Percentiles rank a stretch among this genome's conserved stretches.
Evolutionary conservation across 2,888 invertebrate genomes (phyloP).

Genomic region (Entomobrya multifasciata): DNA sequence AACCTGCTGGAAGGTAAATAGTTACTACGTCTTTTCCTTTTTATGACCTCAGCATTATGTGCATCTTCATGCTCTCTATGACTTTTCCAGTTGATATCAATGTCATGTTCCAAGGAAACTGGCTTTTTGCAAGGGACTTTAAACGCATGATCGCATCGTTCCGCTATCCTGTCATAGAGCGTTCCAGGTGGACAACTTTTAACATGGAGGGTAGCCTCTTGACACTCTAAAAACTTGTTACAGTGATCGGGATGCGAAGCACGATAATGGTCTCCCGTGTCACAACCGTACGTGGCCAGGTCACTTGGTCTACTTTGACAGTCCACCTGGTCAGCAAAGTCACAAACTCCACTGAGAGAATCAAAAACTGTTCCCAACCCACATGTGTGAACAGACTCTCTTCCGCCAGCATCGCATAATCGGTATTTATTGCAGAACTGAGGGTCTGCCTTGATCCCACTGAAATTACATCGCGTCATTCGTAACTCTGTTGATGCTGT

Average conservation of each 20-base stretch:
- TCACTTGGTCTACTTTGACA: conserved; percentile 74
- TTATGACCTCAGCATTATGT: background rate
- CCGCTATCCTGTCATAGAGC: conserved; percentile 71
- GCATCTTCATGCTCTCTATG: background rate
- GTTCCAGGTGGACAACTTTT: conserved; percentile 76
- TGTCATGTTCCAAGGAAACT: conserved; percentile 77
- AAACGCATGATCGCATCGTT: conserved; percentile 72
- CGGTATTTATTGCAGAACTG: conserved; percentile 75
- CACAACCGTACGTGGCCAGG: conserved; percentile 77
- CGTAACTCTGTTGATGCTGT: background rate
- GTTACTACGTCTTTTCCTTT: background rate
- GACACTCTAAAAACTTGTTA: conserved; percentile 78
- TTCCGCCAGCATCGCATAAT: conserved; percentile 69
- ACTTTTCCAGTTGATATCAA: conserved; percentile 69
- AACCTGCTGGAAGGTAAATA: background rate
- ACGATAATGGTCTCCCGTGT: conserved; percentile 66
- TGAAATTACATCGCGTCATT: background rate
- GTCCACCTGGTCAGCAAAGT: conserved; percentile 75
- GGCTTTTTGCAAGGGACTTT: conserved; percentile 74
- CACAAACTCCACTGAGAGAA: conserved; percentile 73
- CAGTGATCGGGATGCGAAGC: conserved; percentile 77
- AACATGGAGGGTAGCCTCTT: conserved; percentile 70
- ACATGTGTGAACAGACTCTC: conserved; percentile 64
- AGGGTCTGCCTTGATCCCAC: conserved; percentile 8
- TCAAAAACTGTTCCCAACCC: conserved; percentile 74